Evolutionary conservation across 2,113 vertebrate species (phyloP).

Genomic region (Conger conger): DNA sequence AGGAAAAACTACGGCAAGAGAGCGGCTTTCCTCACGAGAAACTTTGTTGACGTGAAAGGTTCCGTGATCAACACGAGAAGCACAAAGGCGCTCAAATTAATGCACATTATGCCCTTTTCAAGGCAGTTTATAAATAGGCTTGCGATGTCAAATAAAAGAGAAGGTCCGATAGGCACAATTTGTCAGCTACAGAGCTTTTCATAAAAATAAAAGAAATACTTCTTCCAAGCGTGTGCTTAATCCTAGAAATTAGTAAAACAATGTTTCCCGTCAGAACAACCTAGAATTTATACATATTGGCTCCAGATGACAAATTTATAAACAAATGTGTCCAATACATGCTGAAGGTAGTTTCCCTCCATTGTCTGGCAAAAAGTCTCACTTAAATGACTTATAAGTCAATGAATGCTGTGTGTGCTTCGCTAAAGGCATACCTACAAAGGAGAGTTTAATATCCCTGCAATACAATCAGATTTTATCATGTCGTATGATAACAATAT

Average conservation of each 20-base stretch:
- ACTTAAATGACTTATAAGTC: not conserved
- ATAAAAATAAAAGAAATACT: not conserved
- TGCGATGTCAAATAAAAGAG: not conserved
- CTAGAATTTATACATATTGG: constrained; percentile 39
- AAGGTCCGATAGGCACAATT: not conserved
- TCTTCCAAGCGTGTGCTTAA: not conserved
- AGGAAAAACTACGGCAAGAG: not conserved
- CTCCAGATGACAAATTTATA: constrained; percentile 40
- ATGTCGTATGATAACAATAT: not conserved
- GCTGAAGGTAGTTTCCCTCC: not conserved
- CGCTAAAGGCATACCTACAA: not conserved
- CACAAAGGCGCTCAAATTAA: not conserved
- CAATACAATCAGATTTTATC: not conserved
- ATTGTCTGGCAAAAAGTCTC: not conserved
- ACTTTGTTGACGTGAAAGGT: not conserved
- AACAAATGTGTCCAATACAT: constrained; percentile 20
- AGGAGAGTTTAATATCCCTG: not conserved
- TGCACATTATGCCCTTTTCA: not conserved
- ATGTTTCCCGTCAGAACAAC: not conserved
- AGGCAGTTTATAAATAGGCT: not conserved
- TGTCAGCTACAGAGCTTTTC: not conserved
- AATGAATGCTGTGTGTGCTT: not conserved
- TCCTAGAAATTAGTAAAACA: constrained; percentile 35
- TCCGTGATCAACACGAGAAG: not conserved
- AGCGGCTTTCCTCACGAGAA: not conserved